A percentile compares a stretch with the other conserved stretches of the same genome.
phyloP scores from a whole-genome alignment of 2,797 vertebrate species.

The Nannoperca australis region DNA sequence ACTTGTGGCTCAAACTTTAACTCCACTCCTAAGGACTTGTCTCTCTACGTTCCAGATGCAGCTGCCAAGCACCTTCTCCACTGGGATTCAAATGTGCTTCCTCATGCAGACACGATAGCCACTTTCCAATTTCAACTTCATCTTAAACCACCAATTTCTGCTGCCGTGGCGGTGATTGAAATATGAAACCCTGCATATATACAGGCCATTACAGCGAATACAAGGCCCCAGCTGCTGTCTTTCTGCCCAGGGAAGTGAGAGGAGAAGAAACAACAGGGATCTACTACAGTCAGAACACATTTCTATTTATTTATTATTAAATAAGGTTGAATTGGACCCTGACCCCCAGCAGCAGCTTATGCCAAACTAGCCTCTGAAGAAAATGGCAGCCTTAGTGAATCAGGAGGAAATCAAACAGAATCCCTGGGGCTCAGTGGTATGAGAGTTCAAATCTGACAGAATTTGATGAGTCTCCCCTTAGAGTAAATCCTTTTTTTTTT shows the following conservation, averaged over 20 bases:
- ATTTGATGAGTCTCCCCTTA: slow-evolving; percentile 76
- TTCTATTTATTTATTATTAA: slow-evolving; percentile 86
- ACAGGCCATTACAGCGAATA: slow-evolving; percentile 86
- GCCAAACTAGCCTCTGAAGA: slow-evolving; percentile 59
- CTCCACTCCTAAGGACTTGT: slow-evolving; percentile 69
- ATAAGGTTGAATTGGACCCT: slow-evolving; percentile 83
- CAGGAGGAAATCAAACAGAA: slow-evolving; percentile 67
- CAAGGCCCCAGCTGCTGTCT: slow-evolving; percentile 77
- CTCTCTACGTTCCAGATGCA: slow-evolving; percentile 57
- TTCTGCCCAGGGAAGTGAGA: slow-evolving; percentile 53
- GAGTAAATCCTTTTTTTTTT: slow-evolving; percentile 50
- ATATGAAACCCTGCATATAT: slow-evolving; percentile 89
- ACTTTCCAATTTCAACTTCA: slow-evolving; percentile 90
- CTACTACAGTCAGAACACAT: slow-evolving; percentile 74
- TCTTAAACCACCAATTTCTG: slow-evolving; percentile 87
- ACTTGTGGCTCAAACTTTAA: slow-evolving; percentile 73
- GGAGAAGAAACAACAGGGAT: slow-evolving; percentile 81
- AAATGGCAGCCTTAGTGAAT: slow-evolving; percentile 72
- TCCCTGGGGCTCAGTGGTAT: slow-evolving; percentile 59
- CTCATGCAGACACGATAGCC: slow-evolving; percentile 87
- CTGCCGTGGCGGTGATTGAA: slow-evolving; percentile 83
- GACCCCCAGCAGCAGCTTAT: slow-evolving; percentile 71
- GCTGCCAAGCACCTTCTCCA: slow-evolving; percentile 70
- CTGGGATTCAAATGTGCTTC: slow-evolving; percentile 85
- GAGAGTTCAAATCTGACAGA: slow-evolving; percentile 76